phyloP scores from a whole-genome alignment of 2,888 invertebrate species.

The Lasioglossum lativentre region DNA sequence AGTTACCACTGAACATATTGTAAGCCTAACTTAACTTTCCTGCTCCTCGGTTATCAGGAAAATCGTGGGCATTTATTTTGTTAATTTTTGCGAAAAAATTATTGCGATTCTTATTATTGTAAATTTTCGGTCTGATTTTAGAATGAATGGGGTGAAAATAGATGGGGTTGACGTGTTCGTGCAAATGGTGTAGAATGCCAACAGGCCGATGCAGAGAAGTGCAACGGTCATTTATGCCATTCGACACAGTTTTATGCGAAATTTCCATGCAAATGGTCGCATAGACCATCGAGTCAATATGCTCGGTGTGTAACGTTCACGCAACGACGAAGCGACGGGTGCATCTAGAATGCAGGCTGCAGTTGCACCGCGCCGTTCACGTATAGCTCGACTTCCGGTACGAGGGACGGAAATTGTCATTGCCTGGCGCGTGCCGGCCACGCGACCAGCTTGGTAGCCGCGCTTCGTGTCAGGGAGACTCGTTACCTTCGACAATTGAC shows the following conservation, averaged over 20 bases:
- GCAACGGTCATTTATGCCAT: not conserved
- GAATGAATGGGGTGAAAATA: not conserved
- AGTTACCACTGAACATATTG: not conserved
- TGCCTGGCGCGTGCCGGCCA: conserved; percentile 79
- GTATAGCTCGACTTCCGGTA: conserved; percentile 70
- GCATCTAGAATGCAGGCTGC: conserved; percentile 69
- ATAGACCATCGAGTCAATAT: conserved; percentile 4
- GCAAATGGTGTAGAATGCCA: not conserved
- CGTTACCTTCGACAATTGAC: conserved; percentile 62
- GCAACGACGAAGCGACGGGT: conserved; percentile 53
- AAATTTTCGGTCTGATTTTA: not conserved
- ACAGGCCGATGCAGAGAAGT: not conserved
- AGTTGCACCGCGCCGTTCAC: conserved; percentile 59
- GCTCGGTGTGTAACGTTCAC: conserved; percentile 31
- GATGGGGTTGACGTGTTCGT: not conserved
- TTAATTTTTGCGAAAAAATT: too few relatives aligned
- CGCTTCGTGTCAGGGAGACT: conserved; percentile 35
- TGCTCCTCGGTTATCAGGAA: not conserved
- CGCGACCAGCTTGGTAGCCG: conserved; percentile 71
- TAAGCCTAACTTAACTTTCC: not conserved
- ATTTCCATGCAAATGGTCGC: not conserved
- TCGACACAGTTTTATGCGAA: not conserved
- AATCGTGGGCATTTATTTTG: too few relatives aligned
- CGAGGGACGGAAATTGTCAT: conserved; percentile 78
- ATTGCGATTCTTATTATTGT: not conserved